Evolutionary conservation across 2,888 invertebrate genomes (phyloP), one percentile per base, ranked within the genome.

Genomic region (Cryptocheilus praepositus): DNA sequence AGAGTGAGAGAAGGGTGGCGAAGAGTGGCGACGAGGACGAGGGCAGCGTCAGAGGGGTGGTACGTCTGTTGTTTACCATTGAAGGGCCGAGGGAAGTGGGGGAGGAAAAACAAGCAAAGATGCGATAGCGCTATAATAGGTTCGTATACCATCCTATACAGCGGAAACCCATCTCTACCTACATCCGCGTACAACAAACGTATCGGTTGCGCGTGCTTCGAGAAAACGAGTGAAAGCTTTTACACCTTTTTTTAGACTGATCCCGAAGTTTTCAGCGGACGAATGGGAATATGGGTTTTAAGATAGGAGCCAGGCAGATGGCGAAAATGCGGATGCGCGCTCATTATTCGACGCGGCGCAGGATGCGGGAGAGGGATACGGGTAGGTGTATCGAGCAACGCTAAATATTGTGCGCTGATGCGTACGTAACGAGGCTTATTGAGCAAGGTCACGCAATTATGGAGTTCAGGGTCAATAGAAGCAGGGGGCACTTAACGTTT

Each of bases 41-140:
- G 22, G 15, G 43, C 18, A 16, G 56, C 56, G 54, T 28, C 44
- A 61, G 64, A 71, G 62, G 60, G 59, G 65, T 11, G 70, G 67
- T 68, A 69, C 56, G 74, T 63, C 76, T 67, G 76, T 77, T 83
- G 83, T 81, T 81, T 81, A 83, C 75, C 70, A 61, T 71, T 53
- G 58, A 74, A 71, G 70, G 76, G 73, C 76, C 71, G 66, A 69
- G 74, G 66, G 75, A 63, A 19, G 45, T 43, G 62, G 67, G 56
- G 67, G 61, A 67, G 70, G 64, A 73, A 80, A 77, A 77, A 81
- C 77, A 72, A 74, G 72, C 73, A 71, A 73, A 75, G 75, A 74
- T 77, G 67, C 69, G 74, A 74, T 70, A 61, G 70, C 65, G 67
- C 66, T 70, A 74, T 79, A 80, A 82, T 76, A 76, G 74, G 71